Conservation (phyloP, 1,140 invertebrate species). For the Gyrodactylus bullatarudis region DNA sequence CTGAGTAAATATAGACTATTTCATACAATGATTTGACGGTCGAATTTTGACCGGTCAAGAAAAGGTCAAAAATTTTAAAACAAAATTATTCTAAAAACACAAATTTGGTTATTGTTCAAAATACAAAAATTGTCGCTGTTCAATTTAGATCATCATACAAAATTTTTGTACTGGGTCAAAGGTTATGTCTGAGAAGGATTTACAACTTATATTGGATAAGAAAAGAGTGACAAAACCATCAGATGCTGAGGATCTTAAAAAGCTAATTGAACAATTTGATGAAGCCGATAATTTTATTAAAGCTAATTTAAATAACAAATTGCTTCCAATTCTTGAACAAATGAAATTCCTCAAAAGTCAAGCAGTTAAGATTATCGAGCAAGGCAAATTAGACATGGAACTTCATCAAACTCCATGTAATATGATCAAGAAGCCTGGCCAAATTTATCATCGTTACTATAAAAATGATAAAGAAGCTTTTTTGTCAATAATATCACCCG, state of each 20-base stretch:
- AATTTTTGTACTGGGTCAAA: no score
- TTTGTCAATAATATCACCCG: not conserved
- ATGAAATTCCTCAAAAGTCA: not conserved
- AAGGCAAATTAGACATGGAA: not conserved
- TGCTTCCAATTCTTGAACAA: not conserved
- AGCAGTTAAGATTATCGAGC: not conserved
- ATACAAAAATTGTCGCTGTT: no score
- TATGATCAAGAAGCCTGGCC: not conserved
- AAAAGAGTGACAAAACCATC: not conserved
- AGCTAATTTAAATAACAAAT: not conserved
- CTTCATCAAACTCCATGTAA: not conserved
- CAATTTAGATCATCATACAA: no score
- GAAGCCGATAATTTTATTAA: not conserved
- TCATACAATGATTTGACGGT: no score
- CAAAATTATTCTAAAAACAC: no score
- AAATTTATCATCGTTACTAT: not conserved
- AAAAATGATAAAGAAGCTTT: not conserved
- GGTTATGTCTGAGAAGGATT: not conserved
- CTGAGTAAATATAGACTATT: no score
- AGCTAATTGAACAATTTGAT: not conserved
- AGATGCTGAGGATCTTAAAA: not conserved
- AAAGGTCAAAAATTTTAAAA: no score
- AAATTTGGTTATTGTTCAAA: no score
- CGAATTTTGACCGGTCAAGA: no score
- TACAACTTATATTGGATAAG: not conserved